Evolutionary conservation across 2,888 invertebrate genomes (phyloP).

Genomic region (Hyposoter didymator): DNA sequence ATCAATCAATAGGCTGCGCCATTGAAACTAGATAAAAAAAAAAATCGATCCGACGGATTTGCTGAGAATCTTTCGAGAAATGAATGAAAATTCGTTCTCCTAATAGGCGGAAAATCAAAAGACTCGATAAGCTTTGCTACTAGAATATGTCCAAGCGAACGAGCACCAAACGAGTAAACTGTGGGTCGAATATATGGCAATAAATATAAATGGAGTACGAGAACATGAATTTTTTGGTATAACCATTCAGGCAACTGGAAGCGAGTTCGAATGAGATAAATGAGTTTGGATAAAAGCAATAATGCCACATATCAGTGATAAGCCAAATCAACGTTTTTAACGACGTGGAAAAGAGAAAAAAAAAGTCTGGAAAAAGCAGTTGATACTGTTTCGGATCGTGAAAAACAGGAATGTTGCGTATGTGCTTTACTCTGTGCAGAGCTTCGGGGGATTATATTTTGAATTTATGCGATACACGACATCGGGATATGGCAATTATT

Average conservation of each 20-base stretch:
- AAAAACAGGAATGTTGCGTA: constrained; percentile 8
- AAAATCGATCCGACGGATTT: not conserved
- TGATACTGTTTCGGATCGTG: not conserved
- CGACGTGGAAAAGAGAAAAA: not conserved
- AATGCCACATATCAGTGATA: constrained; percentile 2
- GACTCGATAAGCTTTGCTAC: not conserved
- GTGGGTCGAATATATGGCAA: not conserved
- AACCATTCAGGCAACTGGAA: not conserved
- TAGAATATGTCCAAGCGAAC: not conserved
- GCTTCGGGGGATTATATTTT: constrained; percentile 29
- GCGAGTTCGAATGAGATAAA: constrained; percentile 11
- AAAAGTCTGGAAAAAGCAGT: not conserved
- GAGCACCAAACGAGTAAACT: not conserved
- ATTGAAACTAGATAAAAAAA: not conserved
- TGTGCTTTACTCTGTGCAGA: not conserved
- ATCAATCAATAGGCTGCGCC: too few species aligned
- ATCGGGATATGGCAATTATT: constrained; percentile 23
- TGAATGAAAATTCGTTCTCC: not conserved
- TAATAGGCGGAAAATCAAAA: not conserved
- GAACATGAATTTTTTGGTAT: not conserved
- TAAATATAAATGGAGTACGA: not conserved
- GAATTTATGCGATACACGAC: constrained; percentile 39
- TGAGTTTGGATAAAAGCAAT: constrained; percentile 22
- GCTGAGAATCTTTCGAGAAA: not conserved
- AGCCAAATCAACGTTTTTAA: constrained; percentile 6